phyloP scores from a whole-genome alignment of 2,888 invertebrate species.

The Melitaea athalia region DNA sequence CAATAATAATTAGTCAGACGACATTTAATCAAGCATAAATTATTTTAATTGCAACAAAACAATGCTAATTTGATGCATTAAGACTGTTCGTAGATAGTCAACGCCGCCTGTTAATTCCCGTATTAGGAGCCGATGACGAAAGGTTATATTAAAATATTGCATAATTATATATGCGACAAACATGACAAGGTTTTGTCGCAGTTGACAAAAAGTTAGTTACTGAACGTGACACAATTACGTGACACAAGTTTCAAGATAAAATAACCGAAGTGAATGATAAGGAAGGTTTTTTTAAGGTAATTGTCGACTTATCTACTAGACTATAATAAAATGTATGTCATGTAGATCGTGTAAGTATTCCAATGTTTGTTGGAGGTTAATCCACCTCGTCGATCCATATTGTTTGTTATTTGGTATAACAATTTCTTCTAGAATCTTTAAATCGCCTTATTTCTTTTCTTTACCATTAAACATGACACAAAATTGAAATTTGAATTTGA shows the following conservation, averaged over 20 bases:
- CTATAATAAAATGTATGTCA: background rate
- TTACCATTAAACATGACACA: too few species aligned
- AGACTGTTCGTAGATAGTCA: conserved; percentile 11
- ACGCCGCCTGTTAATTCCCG: conserved; percentile 18
- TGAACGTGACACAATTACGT: conserved; percentile 22
- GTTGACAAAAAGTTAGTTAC: conserved; percentile 11
- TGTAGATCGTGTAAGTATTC: too few species aligned
- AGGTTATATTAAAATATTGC: conserved; percentile 25
- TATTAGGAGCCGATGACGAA: conserved; percentile 17
- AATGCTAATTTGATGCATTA: conserved; percentile 22
- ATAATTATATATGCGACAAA: conserved; percentile 11
- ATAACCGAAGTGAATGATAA: background rate
- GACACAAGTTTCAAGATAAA: background rate
- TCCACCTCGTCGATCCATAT: too few species aligned
- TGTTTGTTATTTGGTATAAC: too few species aligned
- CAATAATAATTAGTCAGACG: conserved; percentile 24
- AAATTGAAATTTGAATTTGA: too few species aligned
- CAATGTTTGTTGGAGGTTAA: too few species aligned
- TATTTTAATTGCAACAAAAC: conserved; percentile 17
- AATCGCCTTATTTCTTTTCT: too few species aligned
- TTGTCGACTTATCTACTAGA: background rate
- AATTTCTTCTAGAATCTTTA: too few species aligned
- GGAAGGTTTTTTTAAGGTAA: background rate
- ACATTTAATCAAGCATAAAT: conserved; percentile 30
- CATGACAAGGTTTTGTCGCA: conserved; percentile 1